Base-by-base conservation (phyloP, 2,113 vertebrate species). In the Noturus placidus region DNA sequence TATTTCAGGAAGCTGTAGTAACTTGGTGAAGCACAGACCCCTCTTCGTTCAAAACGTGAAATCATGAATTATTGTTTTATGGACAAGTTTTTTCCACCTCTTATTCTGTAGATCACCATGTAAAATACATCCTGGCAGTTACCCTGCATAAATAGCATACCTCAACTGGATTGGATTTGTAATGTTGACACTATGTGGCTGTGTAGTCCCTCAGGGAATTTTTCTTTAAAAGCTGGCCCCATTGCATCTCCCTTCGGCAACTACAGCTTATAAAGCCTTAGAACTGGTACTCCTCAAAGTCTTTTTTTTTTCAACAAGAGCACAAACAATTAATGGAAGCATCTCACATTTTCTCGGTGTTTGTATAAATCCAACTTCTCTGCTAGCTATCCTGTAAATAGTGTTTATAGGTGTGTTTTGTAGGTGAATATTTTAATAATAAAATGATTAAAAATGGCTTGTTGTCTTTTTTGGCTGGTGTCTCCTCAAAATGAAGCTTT, bases 341-440 rank as follows among this genome's bases (percentile, higher is more conserved):
- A 46, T 30, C 52, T 87, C 35, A 90, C 85, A 79, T 14, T 63
- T 79, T 79, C 46, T 92, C 89, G 94, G 91, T 92, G 63, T 88
- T 90, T 94, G 91, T 92, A 80, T 88, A 87, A 89, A 92, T 90
- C 91, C 87, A 90, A 89, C 88, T 69, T 94, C 88, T 87, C 87
- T 93, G 93, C 92, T 92, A 89, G 91, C 92, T 93, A 88, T 87
- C 87, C 79, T 96, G 95, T 96, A 96, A 91, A 95, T 95, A 96
- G 92, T 95, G 95, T 96, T 94, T 93, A 95, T 95, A 96, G 93
- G 93, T 91, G 91, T 91, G 94, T 92, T 95, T 96, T 95, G 94
- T 95, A 95, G 94, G 93, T 96, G 93, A 94, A 94, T 95, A 95
- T 96, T 96, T 96, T 95, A 95, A 94, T 96, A 95, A 95, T 95